phyloP scores from a whole-genome alignment of 1,140 invertebrate species.

The Brachionus rubens region DNA sequence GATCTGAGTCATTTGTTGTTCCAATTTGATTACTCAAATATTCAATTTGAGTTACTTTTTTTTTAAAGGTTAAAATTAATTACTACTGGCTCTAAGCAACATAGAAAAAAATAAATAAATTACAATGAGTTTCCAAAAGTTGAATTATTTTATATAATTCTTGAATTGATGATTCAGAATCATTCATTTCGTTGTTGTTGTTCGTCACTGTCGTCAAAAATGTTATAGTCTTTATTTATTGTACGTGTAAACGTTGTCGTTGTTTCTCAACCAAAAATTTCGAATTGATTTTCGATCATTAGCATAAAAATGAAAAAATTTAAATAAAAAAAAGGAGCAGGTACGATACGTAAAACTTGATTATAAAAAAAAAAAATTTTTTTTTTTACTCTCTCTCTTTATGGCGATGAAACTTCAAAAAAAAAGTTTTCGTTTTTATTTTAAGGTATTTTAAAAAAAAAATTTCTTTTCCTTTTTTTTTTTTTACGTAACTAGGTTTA shows the following conservation, averaged over 20 bases:
- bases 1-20: neutral
- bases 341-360: too few relatives aligned
- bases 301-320: conserved; percentile 1
- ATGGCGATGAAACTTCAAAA: neutral
- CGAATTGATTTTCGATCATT: conserved; percentile 34
- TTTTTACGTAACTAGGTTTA: conserved; percentile 11
- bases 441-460: too few relatives aligned
- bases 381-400: neutral
- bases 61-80: too few relatives aligned
- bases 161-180: neutral
- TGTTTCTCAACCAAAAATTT: too few relatives aligned
- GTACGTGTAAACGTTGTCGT: too few relatives aligned
- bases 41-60: conserved; percentile 14
- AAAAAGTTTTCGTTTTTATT: neutral
- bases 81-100: too few relatives aligned
- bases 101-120: neutral
- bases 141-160: neutral
- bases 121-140: neutral
- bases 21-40: conserved; percentile 8
- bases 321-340: too few relatives aligned
- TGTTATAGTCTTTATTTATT: too few relatives aligned
- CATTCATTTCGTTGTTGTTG: too few relatives aligned
- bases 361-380: too few relatives aligned
- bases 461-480: too few relatives aligned
- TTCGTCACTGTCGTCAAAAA: too few relatives aligned